phyloP scores from a whole-genome alignment of 2,888 invertebrate species.

The Halictus quadricinctus region DNA sequence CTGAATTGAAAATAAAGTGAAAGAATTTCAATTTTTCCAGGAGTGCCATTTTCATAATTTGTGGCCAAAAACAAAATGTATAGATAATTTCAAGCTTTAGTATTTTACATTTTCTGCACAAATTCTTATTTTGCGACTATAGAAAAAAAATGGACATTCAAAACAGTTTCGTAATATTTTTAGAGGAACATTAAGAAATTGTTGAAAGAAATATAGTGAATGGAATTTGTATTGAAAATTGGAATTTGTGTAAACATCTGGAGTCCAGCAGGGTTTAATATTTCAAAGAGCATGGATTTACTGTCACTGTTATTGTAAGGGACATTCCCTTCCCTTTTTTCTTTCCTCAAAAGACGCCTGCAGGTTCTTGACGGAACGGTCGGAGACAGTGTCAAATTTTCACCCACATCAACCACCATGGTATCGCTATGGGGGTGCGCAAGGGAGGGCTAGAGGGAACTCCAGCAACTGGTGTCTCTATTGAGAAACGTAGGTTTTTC shows the following conservation, averaged over 20 bases:
- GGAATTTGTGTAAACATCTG: neutral
- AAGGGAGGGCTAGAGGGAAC: neutral
- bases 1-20: too few relatives aligned
- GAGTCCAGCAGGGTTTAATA: neutral
- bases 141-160: too few relatives aligned
- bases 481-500: neutral
- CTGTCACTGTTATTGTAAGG: neutral
- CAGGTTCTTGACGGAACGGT: neutral
- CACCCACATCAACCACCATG: neutral
- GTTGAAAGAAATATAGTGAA: too few relatives aligned
- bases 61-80: too few relatives aligned
- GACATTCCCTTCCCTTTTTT: neutral
- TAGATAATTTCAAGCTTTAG: too few relatives aligned
- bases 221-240: neutral
- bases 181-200: too few relatives aligned
- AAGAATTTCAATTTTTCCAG: too few relatives aligned
- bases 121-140: too few relatives aligned
- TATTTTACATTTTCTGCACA: too few relatives aligned
- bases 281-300: neutral
- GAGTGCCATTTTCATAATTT: too few relatives aligned
- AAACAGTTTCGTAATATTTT: too few relatives aligned
- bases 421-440: neutral
- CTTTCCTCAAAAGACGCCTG: neutral
- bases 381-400: neutral
- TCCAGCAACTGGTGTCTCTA: conserved; percentile 5